Evolutionary conservation across 2,888 invertebrate genomes (phyloP).

Genomic region (Selenia dentaria): DNA sequence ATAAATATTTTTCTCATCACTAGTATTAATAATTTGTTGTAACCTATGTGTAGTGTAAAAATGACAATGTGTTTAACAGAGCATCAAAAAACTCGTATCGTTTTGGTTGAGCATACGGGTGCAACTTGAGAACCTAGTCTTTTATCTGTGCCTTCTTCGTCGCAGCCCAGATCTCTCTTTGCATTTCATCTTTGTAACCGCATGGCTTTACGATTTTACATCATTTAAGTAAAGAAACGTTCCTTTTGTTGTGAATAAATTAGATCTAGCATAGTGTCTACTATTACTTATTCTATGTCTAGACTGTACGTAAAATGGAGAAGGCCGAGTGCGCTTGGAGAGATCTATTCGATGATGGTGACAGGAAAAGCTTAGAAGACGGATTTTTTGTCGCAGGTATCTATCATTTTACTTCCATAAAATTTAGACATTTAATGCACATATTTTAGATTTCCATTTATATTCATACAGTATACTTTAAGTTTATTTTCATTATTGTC

Average conservation of each 20-base stretch:
- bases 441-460: too few species aligned
- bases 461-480: too few species aligned
- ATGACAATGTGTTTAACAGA: slow-evolving; percentile 45
- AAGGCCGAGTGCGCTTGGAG: slow-evolving; percentile 47
- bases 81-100: slow-evolving; percentile 53
- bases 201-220: too few species aligned
- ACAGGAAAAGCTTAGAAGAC: slow-evolving; percentile 40
- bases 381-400: slow-evolving; percentile 53
- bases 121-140: slow-evolving; percentile 49
- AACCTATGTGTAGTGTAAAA: background rate
- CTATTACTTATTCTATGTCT: too few species aligned
- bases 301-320: background rate
- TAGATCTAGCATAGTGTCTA: too few species aligned
- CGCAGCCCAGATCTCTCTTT: slow-evolving; percentile 24
- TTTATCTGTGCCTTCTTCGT: slow-evolving; percentile 14
- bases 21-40: too few species aligned
- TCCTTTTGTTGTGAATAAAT: too few species aligned
- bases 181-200: slow-evolving; percentile 5
- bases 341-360: slow-evolving; percentile 47
- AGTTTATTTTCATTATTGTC: too few species aligned
- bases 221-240: too few species aligned
- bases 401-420: too few species aligned
- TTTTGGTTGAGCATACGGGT: slow-evolving; percentile 35
- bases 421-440: too few species aligned
- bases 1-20: too few species aligned